These are phyloP conservation scores for Chrysolina oricalcia DNA, from an alignment of 2,888 invertebrate species.

Conservation along the genomic window DNA sequence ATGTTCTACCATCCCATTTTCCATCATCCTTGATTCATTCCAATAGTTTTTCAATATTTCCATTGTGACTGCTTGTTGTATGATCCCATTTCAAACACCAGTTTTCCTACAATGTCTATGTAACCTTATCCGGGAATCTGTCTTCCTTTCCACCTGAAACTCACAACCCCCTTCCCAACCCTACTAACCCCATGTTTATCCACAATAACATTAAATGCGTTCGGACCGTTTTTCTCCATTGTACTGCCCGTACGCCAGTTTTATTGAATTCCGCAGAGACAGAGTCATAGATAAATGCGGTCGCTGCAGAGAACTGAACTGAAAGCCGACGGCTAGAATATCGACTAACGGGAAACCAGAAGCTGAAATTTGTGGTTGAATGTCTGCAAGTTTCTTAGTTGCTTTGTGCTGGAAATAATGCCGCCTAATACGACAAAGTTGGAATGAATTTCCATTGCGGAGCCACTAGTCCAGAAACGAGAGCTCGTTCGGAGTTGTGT, in stretches of 20 bases:
- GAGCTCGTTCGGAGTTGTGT: conserved; percentile 23
- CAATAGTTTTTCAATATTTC: too few relatives aligned
- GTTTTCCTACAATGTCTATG: too few relatives aligned
- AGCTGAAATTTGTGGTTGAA: conserved; percentile 42
- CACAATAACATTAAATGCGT: too few relatives aligned
- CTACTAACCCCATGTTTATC: too few relatives aligned
- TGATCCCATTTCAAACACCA: too few relatives aligned
- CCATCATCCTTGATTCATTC: too few relatives aligned
- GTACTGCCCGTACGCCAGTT: neutral
- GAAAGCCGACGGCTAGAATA: conserved; percentile 34
- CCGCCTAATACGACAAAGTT: conserved; percentile 32
- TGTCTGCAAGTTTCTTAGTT: conserved; percentile 44
- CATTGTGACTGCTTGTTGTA: too few relatives aligned
- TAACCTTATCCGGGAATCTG: too few relatives aligned
- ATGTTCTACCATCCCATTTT: too few relatives aligned
- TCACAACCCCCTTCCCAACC: too few relatives aligned
- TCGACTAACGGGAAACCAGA: conserved; percentile 27
- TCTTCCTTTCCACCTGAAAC: too few relatives aligned
- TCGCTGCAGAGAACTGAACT: conserved; percentile 19
- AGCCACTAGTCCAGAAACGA: conserved; percentile 28
- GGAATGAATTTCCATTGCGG: conserved; percentile 30
- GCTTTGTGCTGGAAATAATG: conserved; percentile 47
- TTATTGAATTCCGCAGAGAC: conserved; percentile 34
- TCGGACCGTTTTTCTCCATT: too few relatives aligned
- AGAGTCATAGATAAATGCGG: conserved; percentile 6